These are phyloP conservation scores for Acanthurus leucopareius DNA, from an alignment of 2,797 vertebrate genomes.

Conservation along the genomic window DNA sequence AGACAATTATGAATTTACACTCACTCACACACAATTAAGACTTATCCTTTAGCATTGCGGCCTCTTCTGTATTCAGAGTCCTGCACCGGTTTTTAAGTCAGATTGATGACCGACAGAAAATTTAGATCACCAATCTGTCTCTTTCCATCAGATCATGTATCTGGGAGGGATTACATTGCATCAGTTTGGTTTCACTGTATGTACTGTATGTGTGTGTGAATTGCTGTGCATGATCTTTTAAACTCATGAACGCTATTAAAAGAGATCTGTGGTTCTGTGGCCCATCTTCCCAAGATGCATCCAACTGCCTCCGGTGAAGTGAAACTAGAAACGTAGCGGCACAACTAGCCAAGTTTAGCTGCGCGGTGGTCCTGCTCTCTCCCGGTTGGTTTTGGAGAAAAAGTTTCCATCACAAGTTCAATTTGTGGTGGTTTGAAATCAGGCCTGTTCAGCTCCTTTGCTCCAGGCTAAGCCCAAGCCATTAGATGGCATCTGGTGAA, in stretches of 20 bases:
- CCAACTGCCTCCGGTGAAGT: slow-evolving; percentile 12
- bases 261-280: slow-evolving; percentile 41
- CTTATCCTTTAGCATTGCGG: background rate
- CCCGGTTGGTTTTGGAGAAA: slow-evolving; percentile 20
- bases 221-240: slow-evolving; percentile 39
- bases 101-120: slow-evolving; percentile 19
- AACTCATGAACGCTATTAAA: slow-evolving; percentile 44
- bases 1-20: slow-evolving; percentile 19
- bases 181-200: slow-evolving; percentile 10
- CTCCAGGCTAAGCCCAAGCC: slow-evolving; percentile 33
- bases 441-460: slow-evolving; percentile 38
- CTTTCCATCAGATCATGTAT: slow-evolving; percentile 43
- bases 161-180: slow-evolving; percentile 57
- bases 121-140: slow-evolving; percentile 35
- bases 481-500: slow-evolving; percentile 45
- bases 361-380: slow-evolving; percentile 54
- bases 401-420: slow-evolving; percentile 61
- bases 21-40: slow-evolving; percentile 5
- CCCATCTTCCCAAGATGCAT: slow-evolving; percentile 11
- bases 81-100: slow-evolving; percentile 15
- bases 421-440: slow-evolving; percentile 57
- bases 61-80: slow-evolving; percentile 40
- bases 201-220: slow-evolving; percentile 29
- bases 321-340: slow-evolving; percentile 14
- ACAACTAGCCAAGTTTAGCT: slow-evolving; percentile 1